Percentiles rank a stretch among this genome's conserved stretches.
phyloP scores from a whole-genome alignment of 1,140 invertebrate species.

The Zaprionus davidi region DNA sequence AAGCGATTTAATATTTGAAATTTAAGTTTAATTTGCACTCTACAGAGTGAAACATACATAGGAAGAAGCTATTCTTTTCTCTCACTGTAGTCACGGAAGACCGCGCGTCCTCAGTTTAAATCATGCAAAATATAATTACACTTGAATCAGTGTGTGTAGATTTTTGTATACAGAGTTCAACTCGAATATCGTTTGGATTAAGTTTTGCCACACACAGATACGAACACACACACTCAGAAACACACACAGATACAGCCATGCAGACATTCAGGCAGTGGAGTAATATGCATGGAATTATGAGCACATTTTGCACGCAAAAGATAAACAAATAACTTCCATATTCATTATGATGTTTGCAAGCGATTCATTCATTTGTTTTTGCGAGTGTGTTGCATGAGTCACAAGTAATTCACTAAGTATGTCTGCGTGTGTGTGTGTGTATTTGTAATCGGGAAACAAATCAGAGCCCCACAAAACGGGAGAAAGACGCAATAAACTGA shows the following conservation, averaged over 20 bases:
- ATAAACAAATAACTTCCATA: conserved; percentile 48
- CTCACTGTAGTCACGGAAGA: conserved; percentile 64
- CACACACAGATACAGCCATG: neutral
- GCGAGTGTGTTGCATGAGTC: conserved; percentile 43
- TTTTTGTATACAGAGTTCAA: conserved; percentile 13
- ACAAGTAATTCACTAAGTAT: conserved; percentile 18
- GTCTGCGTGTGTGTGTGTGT: conserved; percentile 24
- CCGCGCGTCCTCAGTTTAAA: conserved; percentile 49
- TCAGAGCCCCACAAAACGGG: conserved; percentile 42
- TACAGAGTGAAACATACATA: neutral
- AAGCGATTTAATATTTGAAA: neutral
- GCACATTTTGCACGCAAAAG: conserved; percentile 37
- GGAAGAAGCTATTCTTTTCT: conserved; percentile 1
- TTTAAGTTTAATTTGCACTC: neutral
- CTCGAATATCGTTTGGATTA: conserved; percentile 37
- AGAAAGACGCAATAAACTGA: conserved; percentile 32
- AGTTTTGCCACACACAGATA: conserved; percentile 22
- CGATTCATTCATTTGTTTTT: conserved; percentile 25
- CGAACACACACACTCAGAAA: neutral
- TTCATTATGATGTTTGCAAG: conserved; percentile 31
- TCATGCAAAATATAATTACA: conserved; percentile 55
- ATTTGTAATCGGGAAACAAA: conserved; percentile 59
- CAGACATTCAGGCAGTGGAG: neutral
- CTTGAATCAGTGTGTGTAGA: conserved; percentile 28
- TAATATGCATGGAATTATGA: conserved; percentile 28